Base-by-base conservation (phyloP, 1,140 invertebrate species). In the Drosophila asahinai region DNA sequence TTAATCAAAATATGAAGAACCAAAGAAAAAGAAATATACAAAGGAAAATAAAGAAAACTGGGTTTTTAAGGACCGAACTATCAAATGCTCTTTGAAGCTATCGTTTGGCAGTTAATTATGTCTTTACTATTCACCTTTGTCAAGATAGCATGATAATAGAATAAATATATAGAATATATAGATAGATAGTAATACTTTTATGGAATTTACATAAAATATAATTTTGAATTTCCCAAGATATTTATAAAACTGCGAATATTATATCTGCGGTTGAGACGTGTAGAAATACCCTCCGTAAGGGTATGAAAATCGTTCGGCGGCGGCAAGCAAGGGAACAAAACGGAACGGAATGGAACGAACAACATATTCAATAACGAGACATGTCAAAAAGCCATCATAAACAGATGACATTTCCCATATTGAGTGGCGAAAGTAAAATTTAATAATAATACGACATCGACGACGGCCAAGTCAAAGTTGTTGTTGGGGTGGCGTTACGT, bases 381-480 rank as follows among this genome's bases (percentile, higher is more conserved):
- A 90, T 90, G 86, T 90, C 86, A 90, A 91, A 90, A 90, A 91
- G 82, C 81, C 86, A 90, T 90, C 86, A 90, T 90, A 91, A 90
- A 91, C 86, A 90, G 86, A 90, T 90, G 86, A 91, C 86, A 90
- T 90, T 90, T 90, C 86, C 86, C 86, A 90, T 90, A 90, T 90
- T 91, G 86, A 90, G 86, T 91, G 86, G 86, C 86, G 86, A 90
- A 90, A 90, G 86, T 91, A 90, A 91, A 90, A 90, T 90, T 90
- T 91, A 90, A 90, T 90, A 90, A 90, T 90, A 91, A 81, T 86
- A 77, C 81, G 64, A 71, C 63, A 57, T 49, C 66, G 72, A 70
- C 83, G 70, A 70, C 68, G 67, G 63, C 47, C 82, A 73, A 83
- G 75, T 83, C 80, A 82, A 78, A 82, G 62, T 82, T 63, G 59